Evolutionary conservation across 92 coral and sea anemone genomes (phyloP).

Genomic region (Porites divaricata): DNA sequence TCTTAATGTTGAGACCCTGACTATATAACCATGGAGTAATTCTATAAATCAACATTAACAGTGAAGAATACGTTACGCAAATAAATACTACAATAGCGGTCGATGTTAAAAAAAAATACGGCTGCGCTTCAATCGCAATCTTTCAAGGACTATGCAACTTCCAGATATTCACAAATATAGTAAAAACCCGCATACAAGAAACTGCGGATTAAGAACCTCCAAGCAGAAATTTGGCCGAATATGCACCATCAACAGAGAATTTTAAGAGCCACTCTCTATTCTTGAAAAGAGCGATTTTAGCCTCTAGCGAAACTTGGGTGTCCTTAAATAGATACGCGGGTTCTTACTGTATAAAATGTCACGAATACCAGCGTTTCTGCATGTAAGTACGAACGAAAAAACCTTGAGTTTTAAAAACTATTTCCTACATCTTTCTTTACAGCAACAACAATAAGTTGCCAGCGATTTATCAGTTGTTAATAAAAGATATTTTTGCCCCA

Average conservation of each 20-base stretch:
- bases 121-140: neutral
- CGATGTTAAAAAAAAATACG: neutral
- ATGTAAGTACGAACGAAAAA: constrained; percentile 9
- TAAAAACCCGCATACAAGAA: too few relatives aligned
- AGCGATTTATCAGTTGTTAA: neutral
- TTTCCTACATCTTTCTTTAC: neutral
- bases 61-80: too few relatives aligned
- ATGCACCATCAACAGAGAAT: too few relatives aligned
- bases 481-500: neutral
- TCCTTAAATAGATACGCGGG: too few relatives aligned
- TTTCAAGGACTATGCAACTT: neutral
- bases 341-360: neutral
- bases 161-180: neutral
- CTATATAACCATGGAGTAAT: too few relatives aligned
- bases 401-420: neutral
- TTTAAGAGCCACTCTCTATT: too few relatives aligned
- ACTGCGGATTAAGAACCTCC: too few relatives aligned
- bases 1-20: too few relatives aligned
- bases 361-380: neutral
- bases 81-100: neutral
- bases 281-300: too few relatives aligned
- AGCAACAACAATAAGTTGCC: neutral
- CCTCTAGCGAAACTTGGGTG: too few relatives aligned
- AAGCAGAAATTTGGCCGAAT: too few relatives aligned
- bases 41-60: too few relatives aligned